Conservation (phyloP, 2,888 invertebrate genomes). For the Noctua fimbriata region DNA sequence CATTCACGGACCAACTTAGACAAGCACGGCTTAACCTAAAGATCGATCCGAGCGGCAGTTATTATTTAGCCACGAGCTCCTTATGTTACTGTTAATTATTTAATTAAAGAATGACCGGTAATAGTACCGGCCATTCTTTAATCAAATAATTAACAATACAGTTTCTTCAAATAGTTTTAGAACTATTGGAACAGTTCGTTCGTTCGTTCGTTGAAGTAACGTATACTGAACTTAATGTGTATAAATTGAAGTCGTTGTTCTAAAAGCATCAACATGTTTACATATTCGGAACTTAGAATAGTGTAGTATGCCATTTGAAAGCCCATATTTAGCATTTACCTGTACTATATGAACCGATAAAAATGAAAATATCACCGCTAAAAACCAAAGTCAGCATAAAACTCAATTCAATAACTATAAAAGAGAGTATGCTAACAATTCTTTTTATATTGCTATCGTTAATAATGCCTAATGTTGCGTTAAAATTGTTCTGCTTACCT, state of each 20-base stretch:
- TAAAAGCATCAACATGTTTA: neutral
- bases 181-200: neutral
- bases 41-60: no score
- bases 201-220: no score
- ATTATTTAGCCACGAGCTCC: no score
- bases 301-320: neutral
- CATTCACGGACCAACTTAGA: no score
- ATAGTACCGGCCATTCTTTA: no score
- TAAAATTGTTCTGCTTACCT: constrained; percentile 38
- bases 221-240: neutral
- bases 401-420: constrained; percentile 58
- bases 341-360: neutral
- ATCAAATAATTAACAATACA: no score
- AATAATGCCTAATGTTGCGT: constrained; percentile 53
- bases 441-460: constrained; percentile 36
- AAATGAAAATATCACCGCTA: neutral
- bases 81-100: neutral
- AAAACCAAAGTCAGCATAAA: constrained; percentile 40
- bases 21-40: no score
- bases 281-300: neutral
- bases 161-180: no score
- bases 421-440: constrained; percentile 43
- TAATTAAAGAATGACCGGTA: neutral
- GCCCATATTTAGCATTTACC: neutral
- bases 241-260: neutral